Conservation (phyloP, 2,797 vertebrate genomes). For the Typhlichthys subterraneus region DNA sequence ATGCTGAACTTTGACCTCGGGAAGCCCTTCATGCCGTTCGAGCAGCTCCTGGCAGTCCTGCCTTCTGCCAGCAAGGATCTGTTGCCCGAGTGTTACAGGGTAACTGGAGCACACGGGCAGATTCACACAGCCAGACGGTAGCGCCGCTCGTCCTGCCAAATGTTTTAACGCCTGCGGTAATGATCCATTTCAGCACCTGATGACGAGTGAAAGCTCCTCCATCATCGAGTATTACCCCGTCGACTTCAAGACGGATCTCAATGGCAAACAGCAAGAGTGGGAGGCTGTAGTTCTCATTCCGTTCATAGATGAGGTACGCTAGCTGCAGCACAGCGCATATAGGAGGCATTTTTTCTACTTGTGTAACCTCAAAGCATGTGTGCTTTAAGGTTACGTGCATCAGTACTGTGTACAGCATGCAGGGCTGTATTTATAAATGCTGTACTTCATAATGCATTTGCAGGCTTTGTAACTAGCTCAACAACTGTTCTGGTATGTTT, state of each 20-base stretch:
- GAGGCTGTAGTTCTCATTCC: conserved; percentile 98
- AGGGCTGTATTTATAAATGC: no score
- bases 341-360: no score
- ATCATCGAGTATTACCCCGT: conserved; percentile 95
- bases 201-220: conserved; percentile 87
- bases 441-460: no score
- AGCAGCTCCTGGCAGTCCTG: conserved; percentile 94
- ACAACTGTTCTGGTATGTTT: no score
- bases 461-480: no score
- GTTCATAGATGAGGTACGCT: conserved; percentile 92
- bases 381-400: no score
- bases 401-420: no score
- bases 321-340: not conserved
- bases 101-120: conserved; percentile 46
- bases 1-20: conserved; percentile 88
- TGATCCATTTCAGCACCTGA: conserved; percentile 82
- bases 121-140: not conserved
- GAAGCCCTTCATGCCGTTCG: conserved; percentile 95
- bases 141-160: not conserved
- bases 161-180: not conserved
- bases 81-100: conserved; percentile 90
- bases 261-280: conserved; percentile 98
- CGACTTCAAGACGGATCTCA: conserved; percentile 97
- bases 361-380: not conserved
- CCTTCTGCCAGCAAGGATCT: conserved; percentile 94